Conservation (phyloP, 2,797 vertebrate species). For the Neomorphus geoffroyi region DNA sequence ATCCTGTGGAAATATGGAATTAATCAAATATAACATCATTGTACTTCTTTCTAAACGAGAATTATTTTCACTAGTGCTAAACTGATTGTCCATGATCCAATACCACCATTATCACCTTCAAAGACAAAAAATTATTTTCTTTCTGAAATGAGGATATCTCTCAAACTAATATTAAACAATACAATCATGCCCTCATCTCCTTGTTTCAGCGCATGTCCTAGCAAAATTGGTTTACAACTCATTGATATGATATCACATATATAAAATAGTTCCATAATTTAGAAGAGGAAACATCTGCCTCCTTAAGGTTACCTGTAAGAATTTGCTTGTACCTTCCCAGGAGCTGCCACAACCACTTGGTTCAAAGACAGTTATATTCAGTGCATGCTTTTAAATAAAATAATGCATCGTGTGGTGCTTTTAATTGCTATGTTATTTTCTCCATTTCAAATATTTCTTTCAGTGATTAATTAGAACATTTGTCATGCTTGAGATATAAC, state of each 20-base stretch:
- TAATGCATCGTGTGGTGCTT: neutral
- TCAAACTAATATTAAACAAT: neutral
- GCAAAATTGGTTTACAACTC: neutral
- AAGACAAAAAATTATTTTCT: neutral
- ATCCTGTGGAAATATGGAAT: conserved; percentile 55
- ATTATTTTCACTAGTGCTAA: conserved; percentile 32
- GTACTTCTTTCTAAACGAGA: conserved; percentile 61
- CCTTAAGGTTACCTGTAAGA: neutral
- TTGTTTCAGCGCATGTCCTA: neutral
- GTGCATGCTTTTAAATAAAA: neutral
- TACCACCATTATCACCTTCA: neutral
- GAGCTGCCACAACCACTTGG: neutral
- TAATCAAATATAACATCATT: conserved; percentile 64
- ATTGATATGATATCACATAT: neutral
- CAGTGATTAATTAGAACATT: neutral
- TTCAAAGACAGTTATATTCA: neutral
- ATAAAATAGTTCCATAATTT: neutral
- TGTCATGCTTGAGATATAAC: neutral
- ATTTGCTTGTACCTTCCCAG: neutral
- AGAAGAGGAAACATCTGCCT: neutral
- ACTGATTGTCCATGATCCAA: neutral
- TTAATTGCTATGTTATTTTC: neutral
- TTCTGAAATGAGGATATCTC: conserved; percentile 2
- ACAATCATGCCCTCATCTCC: neutral
- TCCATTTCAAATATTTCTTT: neutral